Percentiles rank a stretch among this genome's conserved stretches.
phyloP scores from a whole-genome alignment of 92 coral and sea anemone genomes.

The Parazoanthus swiftii region DNA sequence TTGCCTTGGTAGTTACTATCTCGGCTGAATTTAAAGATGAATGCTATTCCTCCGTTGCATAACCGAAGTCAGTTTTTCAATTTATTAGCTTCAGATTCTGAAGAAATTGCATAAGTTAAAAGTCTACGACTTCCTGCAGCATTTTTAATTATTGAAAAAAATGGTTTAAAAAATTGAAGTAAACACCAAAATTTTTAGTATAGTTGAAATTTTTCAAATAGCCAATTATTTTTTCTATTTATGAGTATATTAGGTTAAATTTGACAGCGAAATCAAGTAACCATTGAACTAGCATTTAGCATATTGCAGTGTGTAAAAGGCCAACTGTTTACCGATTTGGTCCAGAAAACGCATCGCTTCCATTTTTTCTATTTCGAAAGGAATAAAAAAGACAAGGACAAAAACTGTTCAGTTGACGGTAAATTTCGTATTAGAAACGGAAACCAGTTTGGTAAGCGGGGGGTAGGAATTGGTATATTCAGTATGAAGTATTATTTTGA shows the following conservation, averaged over 20 bases:
- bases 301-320: not conserved
- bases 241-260: not conserved
- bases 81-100: not conserved
- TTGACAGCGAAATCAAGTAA: not conserved
- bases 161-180: no score
- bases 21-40: no score
- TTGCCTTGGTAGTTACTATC: not conserved
- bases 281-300: not conserved
- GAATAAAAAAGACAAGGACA: not conserved
- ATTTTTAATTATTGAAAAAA: no score
- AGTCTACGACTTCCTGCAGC: not conserved
- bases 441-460: not conserved
- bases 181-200: no score
- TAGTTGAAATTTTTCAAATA: no score
- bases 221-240: not conserved
- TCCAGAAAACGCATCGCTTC: not conserved
- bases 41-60: not conserved
- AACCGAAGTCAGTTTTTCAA: not conserved
- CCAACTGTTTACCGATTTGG: not conserved
- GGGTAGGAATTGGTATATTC: not conserved
- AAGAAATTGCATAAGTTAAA: not conserved
- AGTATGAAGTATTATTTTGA: no score
- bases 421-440: not conserved
- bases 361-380: not conserved
- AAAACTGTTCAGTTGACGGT: not conserved